Conservation (phyloP, 2,797 vertebrate species). For the Pampus argenteus region DNA sequence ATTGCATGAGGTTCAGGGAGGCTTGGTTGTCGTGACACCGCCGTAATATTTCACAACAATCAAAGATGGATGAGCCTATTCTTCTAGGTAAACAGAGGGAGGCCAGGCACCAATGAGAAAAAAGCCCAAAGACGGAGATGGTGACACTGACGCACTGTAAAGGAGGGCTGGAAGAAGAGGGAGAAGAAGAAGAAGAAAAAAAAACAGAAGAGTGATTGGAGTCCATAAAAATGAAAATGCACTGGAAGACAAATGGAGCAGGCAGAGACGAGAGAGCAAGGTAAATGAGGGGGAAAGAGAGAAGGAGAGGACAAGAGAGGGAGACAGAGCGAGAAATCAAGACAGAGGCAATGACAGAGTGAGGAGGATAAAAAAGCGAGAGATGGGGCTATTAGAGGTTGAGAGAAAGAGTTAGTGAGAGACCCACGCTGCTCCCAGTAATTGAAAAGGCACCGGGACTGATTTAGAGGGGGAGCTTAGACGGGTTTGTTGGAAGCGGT, state of each 20-base stretch:
- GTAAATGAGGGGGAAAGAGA: constrained; percentile 66
- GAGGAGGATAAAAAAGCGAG: constrained; percentile 48
- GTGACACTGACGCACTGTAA: constrained; percentile 43
- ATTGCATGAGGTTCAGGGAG: constrained; percentile 80
- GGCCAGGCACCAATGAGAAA: constrained; percentile 51
- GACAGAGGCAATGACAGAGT: constrained; percentile 41
- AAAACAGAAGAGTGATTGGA: constrained; percentile 63
- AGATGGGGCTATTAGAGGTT: constrained; percentile 54
- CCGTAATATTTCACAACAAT: constrained; percentile 82
- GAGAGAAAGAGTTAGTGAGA: constrained; percentile 65
- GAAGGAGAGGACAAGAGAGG: constrained; percentile 48
- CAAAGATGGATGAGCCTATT: constrained; percentile 80
- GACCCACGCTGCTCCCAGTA: constrained; percentile 63
- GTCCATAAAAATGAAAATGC: constrained; percentile 73
- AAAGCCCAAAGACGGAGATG: constrained; percentile 50
- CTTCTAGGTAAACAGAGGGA: constrained; percentile 70
- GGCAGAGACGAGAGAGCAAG: constrained; percentile 52
- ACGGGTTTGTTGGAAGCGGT: constrained; percentile 48
- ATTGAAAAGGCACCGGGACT: constrained; percentile 74
- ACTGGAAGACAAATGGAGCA: constrained; percentile 68
- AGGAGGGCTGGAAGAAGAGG: background rate
- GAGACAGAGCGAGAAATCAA: constrained; percentile 57
- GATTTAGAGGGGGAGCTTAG: constrained; percentile 70
- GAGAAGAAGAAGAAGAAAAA: background rate
- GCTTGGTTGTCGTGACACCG: constrained; percentile 71